phyloP scores from a whole-genome alignment of 2,888 invertebrate species.

The Ectemnius continuus region DNA sequence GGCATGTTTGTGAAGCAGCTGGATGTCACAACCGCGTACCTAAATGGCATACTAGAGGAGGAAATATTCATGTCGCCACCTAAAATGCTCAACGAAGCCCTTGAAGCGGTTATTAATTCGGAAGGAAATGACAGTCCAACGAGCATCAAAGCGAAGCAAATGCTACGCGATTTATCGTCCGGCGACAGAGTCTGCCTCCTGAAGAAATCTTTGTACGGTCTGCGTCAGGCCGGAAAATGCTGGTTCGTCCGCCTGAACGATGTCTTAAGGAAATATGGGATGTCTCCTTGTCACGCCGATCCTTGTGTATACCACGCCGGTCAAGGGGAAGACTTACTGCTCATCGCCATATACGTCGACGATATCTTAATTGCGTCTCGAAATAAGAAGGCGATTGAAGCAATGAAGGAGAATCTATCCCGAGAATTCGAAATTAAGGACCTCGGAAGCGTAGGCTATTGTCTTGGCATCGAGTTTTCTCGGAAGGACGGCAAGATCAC shows the following conservation, averaged over 20 bases:
- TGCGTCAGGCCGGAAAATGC: neutral
- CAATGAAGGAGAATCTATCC: neutral
- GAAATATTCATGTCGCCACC: slow-evolving; percentile 2
- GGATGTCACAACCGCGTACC: neutral
- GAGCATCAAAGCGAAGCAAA: neutral
- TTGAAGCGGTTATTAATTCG: neutral
- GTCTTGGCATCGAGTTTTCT: neutral
- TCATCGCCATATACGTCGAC: neutral
- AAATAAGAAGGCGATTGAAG: neutral
- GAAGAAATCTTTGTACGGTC: slow-evolving; percentile 10
- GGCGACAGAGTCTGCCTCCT: slow-evolving; percentile 5
- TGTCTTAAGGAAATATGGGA: neutral
- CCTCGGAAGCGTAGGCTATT: neutral
- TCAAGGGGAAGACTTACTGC: neutral
- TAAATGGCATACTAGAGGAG: neutral
- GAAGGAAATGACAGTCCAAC: neutral
- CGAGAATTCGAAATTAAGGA: neutral
- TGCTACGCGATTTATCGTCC: neutral
- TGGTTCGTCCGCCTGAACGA: slow-evolving; percentile 1
- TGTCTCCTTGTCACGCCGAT: neutral
- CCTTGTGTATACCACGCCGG: neutral
- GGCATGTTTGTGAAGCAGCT: neutral
- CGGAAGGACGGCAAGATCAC: neutral
- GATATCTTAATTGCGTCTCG: neutral
- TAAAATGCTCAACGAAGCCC: neutral